These are phyloP conservation scores for Sitophilus oryzae DNA, from an alignment of 1,140 invertebrate species.

Conservation along the genomic window DNA sequence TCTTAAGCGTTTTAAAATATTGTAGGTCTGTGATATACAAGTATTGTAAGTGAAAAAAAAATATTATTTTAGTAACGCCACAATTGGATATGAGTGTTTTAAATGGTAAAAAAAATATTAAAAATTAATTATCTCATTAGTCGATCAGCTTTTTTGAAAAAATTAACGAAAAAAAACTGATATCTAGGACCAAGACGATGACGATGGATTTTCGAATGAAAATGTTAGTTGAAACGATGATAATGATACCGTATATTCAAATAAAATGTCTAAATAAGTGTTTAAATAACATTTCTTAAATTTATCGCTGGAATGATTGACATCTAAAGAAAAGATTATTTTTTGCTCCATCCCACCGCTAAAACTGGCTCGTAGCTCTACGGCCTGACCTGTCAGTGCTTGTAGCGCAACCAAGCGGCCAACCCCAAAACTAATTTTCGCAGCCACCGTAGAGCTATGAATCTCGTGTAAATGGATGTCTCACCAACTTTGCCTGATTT, in stretches of 20 bases:
- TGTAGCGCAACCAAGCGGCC: too few species aligned
- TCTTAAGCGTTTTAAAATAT: conserved; percentile 33
- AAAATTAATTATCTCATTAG: conserved; percentile 13
- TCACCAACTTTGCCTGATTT: too few species aligned
- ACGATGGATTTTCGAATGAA: conserved; percentile 19
- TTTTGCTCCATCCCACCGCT: too few species aligned
- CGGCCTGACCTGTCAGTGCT: too few species aligned
- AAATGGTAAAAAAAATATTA: conserved; percentile 17
- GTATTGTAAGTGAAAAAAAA: conserved; percentile 39
- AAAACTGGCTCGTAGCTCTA: too few species aligned
- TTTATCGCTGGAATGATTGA: too few species aligned
- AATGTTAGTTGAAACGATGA: background rate
- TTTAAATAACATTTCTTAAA: conserved; percentile 11
- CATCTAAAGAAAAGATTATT: too few species aligned
- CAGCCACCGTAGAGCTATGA: too few species aligned
- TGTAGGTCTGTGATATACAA: conserved; percentile 46
- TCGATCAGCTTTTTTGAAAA: conserved; percentile 24
- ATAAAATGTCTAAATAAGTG: conserved; percentile 9
- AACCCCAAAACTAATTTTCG: too few species aligned
- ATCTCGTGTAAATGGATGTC: too few species aligned
- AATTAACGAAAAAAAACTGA: conserved; percentile 13
- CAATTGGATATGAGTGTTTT: conserved; percentile 22
- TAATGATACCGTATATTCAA: too few species aligned
- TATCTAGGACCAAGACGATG: conserved; percentile 40
- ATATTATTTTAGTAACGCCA: conserved; percentile 33